A percentile compares a stretch with the other conserved stretches of the same genome.
Conservation (phyloP, 1,140 invertebrate species). For the Musca domestica region DNA sequence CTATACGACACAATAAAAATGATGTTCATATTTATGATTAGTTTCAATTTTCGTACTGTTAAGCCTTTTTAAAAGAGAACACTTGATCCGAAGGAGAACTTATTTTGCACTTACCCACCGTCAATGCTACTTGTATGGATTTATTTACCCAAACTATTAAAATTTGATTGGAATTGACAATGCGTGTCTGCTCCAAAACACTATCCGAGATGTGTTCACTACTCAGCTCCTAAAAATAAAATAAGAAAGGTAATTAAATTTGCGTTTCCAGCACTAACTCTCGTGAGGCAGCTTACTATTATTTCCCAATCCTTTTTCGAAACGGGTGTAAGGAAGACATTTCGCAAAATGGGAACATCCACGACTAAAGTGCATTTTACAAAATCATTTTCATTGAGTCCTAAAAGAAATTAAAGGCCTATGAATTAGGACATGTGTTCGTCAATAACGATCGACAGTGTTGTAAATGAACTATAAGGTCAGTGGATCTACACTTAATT, state of each 20-base stretch:
- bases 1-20: slow-evolving; percentile 27
- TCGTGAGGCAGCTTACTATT: slow-evolving; percentile 44
- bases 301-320: slow-evolving; percentile 54
- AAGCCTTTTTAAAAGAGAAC: neutral
- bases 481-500: no score
- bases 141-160: slow-evolving; percentile 57
- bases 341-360: slow-evolving; percentile 45
- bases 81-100: neutral
- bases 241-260: neutral
- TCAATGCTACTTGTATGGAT: slow-evolving; percentile 54
- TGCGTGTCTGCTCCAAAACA: slow-evolving; percentile 56
- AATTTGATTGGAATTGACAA: slow-evolving; percentile 55
- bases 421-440: no score
- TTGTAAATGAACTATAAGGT: no score
- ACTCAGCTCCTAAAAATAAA: slow-evolving; percentile 53
- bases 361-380: slow-evolving; percentile 50
- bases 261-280: no score
- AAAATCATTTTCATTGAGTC: slow-evolving; percentile 49
- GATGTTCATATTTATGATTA: no score
- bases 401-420: slow-evolving; percentile 33
- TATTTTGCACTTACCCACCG: slow-evolving; percentile 52
- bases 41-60: neutral
- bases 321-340: slow-evolving; percentile 49
- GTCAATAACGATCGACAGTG: no score
- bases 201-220: slow-evolving; percentile 55